These are phyloP conservation scores for Chaunax sp. DNA, from an alignment of 2,797 vertebrate species.

Conservation along the genomic window DNA sequence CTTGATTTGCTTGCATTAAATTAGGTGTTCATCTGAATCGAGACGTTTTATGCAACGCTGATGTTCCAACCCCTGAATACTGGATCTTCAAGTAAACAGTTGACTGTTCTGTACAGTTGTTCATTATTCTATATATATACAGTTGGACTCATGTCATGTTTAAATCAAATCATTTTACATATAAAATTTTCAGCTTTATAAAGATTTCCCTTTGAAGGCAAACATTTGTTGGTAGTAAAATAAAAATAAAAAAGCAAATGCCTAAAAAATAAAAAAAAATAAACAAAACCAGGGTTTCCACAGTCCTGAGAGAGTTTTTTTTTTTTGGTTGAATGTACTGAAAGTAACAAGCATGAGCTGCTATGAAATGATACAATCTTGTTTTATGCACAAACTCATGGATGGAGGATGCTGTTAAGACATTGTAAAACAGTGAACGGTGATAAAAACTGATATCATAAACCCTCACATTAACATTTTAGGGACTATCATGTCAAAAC, in stretches of 20 bases:
- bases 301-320: slow-evolving; percentile 76
- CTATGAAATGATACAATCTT: slow-evolving; percentile 34
- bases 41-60: slow-evolving; percentile 88
- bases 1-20: slow-evolving; percentile 93
- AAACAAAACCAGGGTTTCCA: slow-evolving; percentile 31
- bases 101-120: slow-evolving; percentile 90
- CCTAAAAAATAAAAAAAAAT: slow-evolving; percentile 19
- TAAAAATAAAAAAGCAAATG: slow-evolving; percentile 5
- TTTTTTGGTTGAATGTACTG: slow-evolving; percentile 62
- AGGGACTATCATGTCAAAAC: slow-evolving; percentile 13
- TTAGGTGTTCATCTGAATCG: slow-evolving; percentile 83
- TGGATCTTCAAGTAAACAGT: slow-evolving; percentile 92
- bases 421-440: slow-evolving; percentile 31
- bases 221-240: slow-evolving; percentile 53
- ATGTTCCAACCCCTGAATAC: slow-evolving; percentile 89
- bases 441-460: slow-evolving; percentile 21
- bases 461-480: slow-evolving; percentile 32
- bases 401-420: slow-evolving; percentile 18
- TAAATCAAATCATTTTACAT: slow-evolving; percentile 85
- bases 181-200: slow-evolving; percentile 68
- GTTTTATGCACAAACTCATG: slow-evolving; percentile 17
- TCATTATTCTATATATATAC: slow-evolving; percentile 76
- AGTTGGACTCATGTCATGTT: slow-evolving; percentile 80
- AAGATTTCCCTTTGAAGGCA: slow-evolving; percentile 73
- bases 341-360: slow-evolving; percentile 54